Percentiles rank a stretch among this genome's conserved stretches.
phyloP scores from a whole-genome alignment of 2,113 vertebrate genomes.

The Condylura cristata region DNA sequence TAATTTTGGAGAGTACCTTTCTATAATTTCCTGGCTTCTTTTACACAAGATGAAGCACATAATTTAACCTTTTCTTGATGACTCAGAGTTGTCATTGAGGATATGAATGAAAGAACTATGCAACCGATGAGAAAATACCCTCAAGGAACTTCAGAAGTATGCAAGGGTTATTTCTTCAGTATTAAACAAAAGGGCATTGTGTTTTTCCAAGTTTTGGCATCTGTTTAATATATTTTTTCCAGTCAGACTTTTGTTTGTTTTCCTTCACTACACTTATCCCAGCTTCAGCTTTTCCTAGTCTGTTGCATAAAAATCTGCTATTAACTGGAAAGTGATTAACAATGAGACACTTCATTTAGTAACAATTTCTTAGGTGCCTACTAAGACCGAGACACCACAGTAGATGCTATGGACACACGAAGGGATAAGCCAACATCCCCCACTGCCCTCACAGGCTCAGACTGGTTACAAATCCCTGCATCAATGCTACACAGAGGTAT shows the following conservation, averaged over 20 bases:
- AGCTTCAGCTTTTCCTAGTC: not conserved
- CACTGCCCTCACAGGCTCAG: not conserved
- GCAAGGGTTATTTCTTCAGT: not conserved
- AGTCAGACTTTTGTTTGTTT: constrained; percentile 40
- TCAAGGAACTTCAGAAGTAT: not conserved
- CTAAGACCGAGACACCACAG: not conserved
- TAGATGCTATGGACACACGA: not conserved
- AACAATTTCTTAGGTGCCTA: constrained; percentile 20
- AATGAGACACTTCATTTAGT: constrained; percentile 13
- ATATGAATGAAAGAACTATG: not conserved
- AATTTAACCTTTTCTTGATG: constrained; percentile 29
- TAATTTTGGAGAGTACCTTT: constrained; percentile 19
- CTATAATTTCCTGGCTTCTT: constrained; percentile 31
- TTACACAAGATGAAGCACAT: not conserved
- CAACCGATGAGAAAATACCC: not conserved
- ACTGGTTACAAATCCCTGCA: not conserved
- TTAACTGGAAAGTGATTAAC: constrained; percentile 7
- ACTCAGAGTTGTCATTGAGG: constrained; percentile 27
- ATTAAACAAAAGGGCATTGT: not conserved
- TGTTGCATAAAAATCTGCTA: constrained; percentile 32
- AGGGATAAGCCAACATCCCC: not conserved
- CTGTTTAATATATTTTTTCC: not conserved
- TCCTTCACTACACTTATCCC: not conserved
- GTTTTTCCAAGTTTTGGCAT: not conserved
- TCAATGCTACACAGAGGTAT: not conserved